These are phyloP conservation scores for Pseudorhombus dupliciocellatus DNA, from an alignment of 2,113 vertebrate species.

Conservation along the genomic window DNA sequence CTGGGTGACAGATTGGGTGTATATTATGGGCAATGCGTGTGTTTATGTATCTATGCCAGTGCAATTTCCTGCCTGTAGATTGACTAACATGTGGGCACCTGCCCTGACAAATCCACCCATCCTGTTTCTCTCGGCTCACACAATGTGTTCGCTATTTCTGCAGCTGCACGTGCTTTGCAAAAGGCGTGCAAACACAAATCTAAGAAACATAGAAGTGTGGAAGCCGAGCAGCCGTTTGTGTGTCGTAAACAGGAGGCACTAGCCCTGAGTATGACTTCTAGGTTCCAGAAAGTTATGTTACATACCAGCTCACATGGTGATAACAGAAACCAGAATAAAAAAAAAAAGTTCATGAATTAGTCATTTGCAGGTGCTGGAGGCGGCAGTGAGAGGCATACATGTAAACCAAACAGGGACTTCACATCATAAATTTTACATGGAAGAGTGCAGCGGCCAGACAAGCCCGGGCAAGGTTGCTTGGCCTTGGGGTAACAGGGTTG, in stretches of 20 bases:
- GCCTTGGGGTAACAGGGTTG: slow-evolving; percentile 51
- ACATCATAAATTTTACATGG: slow-evolving; percentile 45
- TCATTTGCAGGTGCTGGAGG: slow-evolving; percentile 65
- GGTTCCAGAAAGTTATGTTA: slow-evolving; percentile 22
- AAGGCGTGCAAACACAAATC: slow-evolving; percentile 10
- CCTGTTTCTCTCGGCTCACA: slow-evolving; percentile 71
- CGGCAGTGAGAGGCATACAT: slow-evolving; percentile 33
- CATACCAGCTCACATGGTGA: slow-evolving; percentile 33
- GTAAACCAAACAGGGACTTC: slow-evolving; percentile 54
- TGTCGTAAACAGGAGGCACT: neutral
- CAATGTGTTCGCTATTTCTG: slow-evolving; percentile 24
- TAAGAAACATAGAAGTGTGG: neutral
- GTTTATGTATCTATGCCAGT: slow-evolving; percentile 64
- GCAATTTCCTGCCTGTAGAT: slow-evolving; percentile 74
- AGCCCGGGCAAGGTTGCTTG: slow-evolving; percentile 56
- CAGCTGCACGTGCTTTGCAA: neutral
- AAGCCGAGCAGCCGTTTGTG: neutral
- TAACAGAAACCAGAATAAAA: slow-evolving; percentile 24
- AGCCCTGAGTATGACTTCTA: slow-evolving; percentile 6
- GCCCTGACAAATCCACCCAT: slow-evolving; percentile 74
- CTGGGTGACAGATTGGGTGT: slow-evolving; percentile 54
- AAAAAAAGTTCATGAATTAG: slow-evolving; percentile 53
- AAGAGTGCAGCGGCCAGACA: slow-evolving; percentile 52
- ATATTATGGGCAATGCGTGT: slow-evolving; percentile 50
- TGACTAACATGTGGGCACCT: slow-evolving; percentile 77